Conservation (phyloP, 2,113 vertebrate genomes). For the Neolamprologus sp. region DNA sequence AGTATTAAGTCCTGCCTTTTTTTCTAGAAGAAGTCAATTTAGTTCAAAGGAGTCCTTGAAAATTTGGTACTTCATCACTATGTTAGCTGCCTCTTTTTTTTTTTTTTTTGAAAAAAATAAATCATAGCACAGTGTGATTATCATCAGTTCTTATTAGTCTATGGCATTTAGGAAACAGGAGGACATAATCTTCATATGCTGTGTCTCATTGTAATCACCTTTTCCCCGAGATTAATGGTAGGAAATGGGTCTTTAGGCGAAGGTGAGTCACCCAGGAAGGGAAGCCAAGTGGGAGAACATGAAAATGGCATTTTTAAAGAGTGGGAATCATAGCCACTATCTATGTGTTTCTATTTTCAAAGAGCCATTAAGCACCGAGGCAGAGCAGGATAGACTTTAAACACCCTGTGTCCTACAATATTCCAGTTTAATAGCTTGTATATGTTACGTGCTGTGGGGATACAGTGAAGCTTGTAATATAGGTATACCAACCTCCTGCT, state of each 20-base stretch:
- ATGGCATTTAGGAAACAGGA: constrained; percentile 27
- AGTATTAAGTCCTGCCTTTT: not conserved
- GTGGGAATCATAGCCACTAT: not conserved
- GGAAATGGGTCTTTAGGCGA: constrained; percentile 6
- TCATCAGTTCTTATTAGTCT: constrained; percentile 10
- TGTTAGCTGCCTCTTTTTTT: not conserved
- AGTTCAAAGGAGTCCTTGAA: not conserved
- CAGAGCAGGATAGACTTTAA: not conserved
- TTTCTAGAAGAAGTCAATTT: not conserved
- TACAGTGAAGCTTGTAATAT: constrained; percentile 17
- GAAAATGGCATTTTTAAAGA: constrained; percentile 32
- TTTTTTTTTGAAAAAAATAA: not conserved
- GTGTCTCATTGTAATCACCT: constrained; percentile 34
- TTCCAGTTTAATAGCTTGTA: constrained; percentile 2
- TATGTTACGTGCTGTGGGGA: constrained; percentile 3
- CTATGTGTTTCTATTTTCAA: constrained; percentile 32
- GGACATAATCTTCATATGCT: not conserved
- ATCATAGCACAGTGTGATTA: not conserved
- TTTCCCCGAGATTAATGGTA: constrained; percentile 28
- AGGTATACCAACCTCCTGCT: not conserved
- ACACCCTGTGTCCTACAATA: not conserved
- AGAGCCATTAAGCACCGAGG: not conserved
- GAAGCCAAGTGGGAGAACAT: constrained; percentile 4
- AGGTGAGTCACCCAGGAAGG: constrained; percentile 19
- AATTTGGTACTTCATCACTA: not conserved